A percentile compares a stretch with the other conserved stretches of the same genome.
These are phyloP conservation scores for Ophion slaviceki DNA, from an alignment of 2,888 invertebrate species.

Conservation along the genomic window DNA sequence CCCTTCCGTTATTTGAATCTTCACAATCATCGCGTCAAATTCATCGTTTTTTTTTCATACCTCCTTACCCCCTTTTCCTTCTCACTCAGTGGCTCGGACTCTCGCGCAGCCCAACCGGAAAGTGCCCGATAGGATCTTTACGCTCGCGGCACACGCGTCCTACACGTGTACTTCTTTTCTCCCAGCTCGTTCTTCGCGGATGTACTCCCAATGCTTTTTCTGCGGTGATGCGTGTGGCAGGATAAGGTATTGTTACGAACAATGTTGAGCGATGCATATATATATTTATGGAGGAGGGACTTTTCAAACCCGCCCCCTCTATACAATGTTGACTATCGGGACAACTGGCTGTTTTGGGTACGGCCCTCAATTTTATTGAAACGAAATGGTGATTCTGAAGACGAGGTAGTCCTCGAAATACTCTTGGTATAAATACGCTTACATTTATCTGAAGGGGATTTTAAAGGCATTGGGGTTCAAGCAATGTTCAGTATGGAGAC, in stretches of 20 bases:
- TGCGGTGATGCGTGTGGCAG: conserved; percentile 56
- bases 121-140: conserved; percentile 59
- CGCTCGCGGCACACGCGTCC: conserved; percentile 60
- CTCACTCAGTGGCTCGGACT: conserved; percentile 27
- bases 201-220: conserved; percentile 51
- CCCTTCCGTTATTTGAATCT: background rate
- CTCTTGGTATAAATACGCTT: too few relatives aligned
- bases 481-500: too few relatives aligned
- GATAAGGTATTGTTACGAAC: conserved; percentile 57
- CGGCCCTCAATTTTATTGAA: too few relatives aligned
- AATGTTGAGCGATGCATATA: background rate
- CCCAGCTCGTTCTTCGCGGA: conserved; percentile 29
- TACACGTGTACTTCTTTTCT: conserved; percentile 27
- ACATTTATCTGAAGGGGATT: too few relatives aligned
- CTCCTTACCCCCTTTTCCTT: conserved; percentile 8
- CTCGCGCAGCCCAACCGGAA: conserved; percentile 50
- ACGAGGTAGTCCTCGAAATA: too few relatives aligned
- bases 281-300: background rate
- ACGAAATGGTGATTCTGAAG: too few relatives aligned
- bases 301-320: background rate
- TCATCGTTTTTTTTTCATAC: conserved; percentile 47
- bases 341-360: too few relatives aligned
- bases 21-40: conserved; percentile 54
- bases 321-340: too few relatives aligned
- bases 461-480: too few relatives aligned